A percentile compares a stretch with the other conserved stretches of the same genome.
phyloP scores from a whole-genome alignment of 2,113 vertebrate genomes.

The Apodemus sylvaticus region DNA sequence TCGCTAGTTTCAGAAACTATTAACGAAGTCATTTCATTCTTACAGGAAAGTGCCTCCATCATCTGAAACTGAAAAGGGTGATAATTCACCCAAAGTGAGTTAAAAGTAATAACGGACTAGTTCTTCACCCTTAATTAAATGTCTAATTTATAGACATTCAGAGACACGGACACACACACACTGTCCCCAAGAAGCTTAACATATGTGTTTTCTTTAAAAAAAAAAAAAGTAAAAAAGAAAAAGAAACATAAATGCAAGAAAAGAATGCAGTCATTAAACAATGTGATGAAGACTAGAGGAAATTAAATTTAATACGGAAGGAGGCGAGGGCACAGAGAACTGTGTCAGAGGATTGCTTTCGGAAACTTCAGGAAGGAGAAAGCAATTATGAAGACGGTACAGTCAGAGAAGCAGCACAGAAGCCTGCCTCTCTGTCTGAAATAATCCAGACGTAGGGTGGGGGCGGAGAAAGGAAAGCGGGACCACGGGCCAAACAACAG shows the following conservation, averaged over 20 bases:
- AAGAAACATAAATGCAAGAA: not conserved
- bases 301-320: not conserved
- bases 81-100: not conserved
- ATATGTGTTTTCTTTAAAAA: not conserved
- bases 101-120: not conserved
- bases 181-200: not conserved
- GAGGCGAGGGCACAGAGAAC: not conserved
- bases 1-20: not conserved
- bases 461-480: fast-evolving
- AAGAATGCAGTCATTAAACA: not conserved
- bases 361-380: not conserved
- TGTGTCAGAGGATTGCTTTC: no score
- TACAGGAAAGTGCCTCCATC: not conserved
- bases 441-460: not conserved
- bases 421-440: not conserved
- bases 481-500: not conserved
- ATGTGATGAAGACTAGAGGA: not conserved
- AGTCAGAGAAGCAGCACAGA: not conserved
- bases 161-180: not conserved
- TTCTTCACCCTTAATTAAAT: not conserved
- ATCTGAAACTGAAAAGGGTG: not conserved
- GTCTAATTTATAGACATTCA: not conserved
- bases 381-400: not conserved
- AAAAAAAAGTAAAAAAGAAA: not conserved
- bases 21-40: slow-evolving; percentile 4